A percentile compares a stretch with the other conserved stretches of the same genome.
phyloP scores from a whole-genome alignment of 2,888 invertebrate genomes.

The Acanthosepion lycidas region DNA sequence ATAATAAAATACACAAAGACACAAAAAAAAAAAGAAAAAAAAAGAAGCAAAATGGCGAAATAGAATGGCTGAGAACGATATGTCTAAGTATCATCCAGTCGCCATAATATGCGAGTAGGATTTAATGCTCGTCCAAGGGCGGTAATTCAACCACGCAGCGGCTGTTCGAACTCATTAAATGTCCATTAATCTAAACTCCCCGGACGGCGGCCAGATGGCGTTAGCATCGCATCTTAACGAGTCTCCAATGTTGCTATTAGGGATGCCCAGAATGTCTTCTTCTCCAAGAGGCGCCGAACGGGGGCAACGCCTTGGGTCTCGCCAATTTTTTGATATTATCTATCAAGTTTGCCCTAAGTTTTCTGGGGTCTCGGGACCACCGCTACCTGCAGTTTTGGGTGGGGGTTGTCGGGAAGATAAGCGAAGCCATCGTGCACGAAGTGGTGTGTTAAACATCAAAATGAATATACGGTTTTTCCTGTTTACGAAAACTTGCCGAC shows the following conservation, averaged over 20 bases:
- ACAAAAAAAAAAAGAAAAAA: neutral
- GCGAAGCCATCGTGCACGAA: too few species aligned
- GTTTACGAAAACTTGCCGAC: too few species aligned
- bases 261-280: neutral
- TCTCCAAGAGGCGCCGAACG: neutral
- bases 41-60: neutral
- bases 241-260: neutral
- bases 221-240: conserved; percentile 2
- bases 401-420: too few species aligned
- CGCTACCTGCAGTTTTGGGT: too few species aligned
- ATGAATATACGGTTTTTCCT: too few species aligned
- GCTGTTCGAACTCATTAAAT: neutral
- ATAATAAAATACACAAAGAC: neutral
- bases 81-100: neutral
- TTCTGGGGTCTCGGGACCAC: too few species aligned
- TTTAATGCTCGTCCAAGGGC: neutral
- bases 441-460: too few species aligned
- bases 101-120: neutral
- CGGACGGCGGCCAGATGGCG: neutral
- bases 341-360: neutral
- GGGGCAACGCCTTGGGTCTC: neutral
- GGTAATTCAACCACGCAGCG: neutral
- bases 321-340: neutral
- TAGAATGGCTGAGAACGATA: neutral
- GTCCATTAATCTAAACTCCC: neutral